Evolutionary conservation across 2,888 invertebrate genomes (phyloP).

Genomic region (Eucriotettix oculatus): DNA sequence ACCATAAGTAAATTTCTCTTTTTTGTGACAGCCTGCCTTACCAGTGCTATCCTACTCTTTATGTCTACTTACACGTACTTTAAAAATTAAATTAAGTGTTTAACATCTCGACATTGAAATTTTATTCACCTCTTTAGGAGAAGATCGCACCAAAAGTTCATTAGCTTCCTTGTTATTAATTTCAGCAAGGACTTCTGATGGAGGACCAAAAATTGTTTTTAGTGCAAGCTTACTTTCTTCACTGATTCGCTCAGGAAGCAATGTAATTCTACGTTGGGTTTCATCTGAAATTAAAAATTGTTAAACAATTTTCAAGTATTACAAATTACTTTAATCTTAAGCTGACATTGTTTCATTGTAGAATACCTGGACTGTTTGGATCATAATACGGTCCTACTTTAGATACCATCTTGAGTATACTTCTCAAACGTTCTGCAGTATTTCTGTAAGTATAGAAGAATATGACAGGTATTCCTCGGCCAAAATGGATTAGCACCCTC

Average conservation of each 20-base stretch:
- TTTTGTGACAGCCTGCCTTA: no score
- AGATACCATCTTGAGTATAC: conserved; percentile 50
- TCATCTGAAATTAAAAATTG: conserved; percentile 23
- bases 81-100: no score
- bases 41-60: no score
- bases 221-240: conserved; percentile 49
- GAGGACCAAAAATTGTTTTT: conserved; percentile 39
- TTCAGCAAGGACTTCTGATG: conserved; percentile 42
- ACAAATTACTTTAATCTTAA: background rate
- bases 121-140: conserved; percentile 37
- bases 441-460: conserved; percentile 59
- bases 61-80: no score
- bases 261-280: conserved; percentile 54
- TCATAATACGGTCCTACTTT: conserved; percentile 31
- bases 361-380: conserved; percentile 30
- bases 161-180: conserved; percentile 61
- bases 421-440: conserved; percentile 51
- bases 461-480: conserved; percentile 56
- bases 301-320: background rate
- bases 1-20: no score
- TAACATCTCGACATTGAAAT: background rate
- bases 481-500: conserved; percentile 61
- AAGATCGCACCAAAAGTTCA: conserved; percentile 60
- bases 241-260: conserved; percentile 50
- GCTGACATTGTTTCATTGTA: background rate